Conservation (phyloP, 2,113 vertebrate species). For the Myiopsitta monachus region DNA sequence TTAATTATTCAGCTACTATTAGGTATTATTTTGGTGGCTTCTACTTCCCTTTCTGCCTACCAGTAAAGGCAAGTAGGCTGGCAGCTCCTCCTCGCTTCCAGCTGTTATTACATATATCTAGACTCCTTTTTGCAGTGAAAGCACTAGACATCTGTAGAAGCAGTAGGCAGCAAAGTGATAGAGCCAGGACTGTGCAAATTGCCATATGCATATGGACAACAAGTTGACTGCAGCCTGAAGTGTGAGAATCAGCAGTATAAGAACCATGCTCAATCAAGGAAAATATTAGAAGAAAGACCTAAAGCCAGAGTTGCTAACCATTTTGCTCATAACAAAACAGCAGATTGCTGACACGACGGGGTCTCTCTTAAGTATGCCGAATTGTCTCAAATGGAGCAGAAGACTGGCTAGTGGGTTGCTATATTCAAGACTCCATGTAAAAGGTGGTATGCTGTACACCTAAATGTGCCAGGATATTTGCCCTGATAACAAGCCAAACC, state of each 20-base stretch:
- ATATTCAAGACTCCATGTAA: not conserved
- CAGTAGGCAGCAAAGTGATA: constrained; percentile 47
- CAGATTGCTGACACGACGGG: constrained; percentile 53
- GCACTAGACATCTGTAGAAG: constrained; percentile 59
- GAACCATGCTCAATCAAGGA: constrained; percentile 22
- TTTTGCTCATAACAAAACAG: constrained; percentile 51
- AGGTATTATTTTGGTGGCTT: not conserved
- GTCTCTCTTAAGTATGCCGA: not conserved
- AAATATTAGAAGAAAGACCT: constrained; percentile 23
- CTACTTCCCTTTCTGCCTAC: not conserved
- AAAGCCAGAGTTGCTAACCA: constrained; percentile 27
- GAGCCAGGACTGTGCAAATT: constrained; percentile 22
- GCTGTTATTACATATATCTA: not conserved
- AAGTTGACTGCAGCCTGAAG: constrained; percentile 42
- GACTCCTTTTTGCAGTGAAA: constrained; percentile 15
- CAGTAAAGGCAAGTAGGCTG: not conserved
- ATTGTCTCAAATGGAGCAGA: constrained; percentile 59
- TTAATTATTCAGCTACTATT: not conserved
- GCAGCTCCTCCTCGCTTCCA: constrained; percentile 11
- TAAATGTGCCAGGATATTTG: not conserved
- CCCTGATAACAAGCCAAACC: constrained; percentile 35
- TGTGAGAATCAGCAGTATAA: constrained; percentile 20
- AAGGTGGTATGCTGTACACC: not conserved
- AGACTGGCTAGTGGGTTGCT: constrained; percentile 24
- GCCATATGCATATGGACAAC: constrained; percentile 45